A percentile compares a stretch with the other conserved stretches of the same genome.
These are phyloP conservation scores for Proterorhinus semilunaris DNA, from an alignment of 2,113 vertebrate species.

Conservation along the genomic window DNA sequence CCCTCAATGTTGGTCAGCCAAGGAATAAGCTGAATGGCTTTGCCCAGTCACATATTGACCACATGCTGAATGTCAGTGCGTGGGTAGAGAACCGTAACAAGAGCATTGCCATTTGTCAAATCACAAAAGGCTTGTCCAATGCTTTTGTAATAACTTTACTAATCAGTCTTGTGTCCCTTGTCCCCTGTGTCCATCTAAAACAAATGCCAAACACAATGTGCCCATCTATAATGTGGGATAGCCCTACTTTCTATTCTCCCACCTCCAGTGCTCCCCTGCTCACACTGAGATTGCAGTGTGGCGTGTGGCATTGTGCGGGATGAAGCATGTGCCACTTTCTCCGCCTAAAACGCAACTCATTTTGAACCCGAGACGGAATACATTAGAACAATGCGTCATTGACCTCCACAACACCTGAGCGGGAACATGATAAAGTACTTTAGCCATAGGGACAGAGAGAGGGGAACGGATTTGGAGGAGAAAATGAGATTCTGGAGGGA, in stretches of 20 bases:
- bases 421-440: conserved; percentile 66
- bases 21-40: no score
- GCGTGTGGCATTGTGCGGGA: conserved; percentile 37
- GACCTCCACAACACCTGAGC: conserved; percentile 65
- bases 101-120: no score
- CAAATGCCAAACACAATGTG: background rate
- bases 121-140: no score
- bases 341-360: conserved; percentile 61
- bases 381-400: conserved; percentile 65
- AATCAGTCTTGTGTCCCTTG: no score
- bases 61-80: no score
- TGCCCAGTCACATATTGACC: no score
- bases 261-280: conserved; percentile 17
- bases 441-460: conserved; percentile 36
- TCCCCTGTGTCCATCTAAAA: background rate
- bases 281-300: conserved; percentile 64
- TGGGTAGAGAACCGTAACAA: no score
- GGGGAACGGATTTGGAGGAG: conserved; percentile 26
- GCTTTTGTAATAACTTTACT: no score
- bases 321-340: conserved; percentile 26
- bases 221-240: no score
- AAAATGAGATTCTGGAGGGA: conserved; percentile 56
- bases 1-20: no score
- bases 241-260: background rate
- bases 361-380: conserved; percentile 63